Evolutionary conservation across 2,113 vertebrate genomes (phyloP).

Genomic region (Herpailurus yagouaroundi): DNA sequence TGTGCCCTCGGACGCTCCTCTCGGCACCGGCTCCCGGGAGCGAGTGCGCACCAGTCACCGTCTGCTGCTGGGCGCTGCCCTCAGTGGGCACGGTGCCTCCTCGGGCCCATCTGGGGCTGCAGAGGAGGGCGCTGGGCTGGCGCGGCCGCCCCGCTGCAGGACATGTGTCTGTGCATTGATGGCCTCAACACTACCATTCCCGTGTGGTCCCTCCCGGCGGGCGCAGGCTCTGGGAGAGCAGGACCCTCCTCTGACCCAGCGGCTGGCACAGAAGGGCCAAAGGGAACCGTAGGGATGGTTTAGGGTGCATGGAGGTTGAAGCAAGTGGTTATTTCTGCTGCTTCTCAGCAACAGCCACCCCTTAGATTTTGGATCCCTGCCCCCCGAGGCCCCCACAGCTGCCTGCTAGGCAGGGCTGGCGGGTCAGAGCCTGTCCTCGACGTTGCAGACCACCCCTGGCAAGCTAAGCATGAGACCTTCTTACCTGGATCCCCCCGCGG

Average conservation of each 20-base stretch:
- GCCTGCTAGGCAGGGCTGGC: fast-evolving
- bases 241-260: not conserved
- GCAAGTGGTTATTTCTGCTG: not conserved
- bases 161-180: not conserved
- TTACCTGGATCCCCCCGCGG: no score
- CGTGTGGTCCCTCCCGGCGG: fast-evolving
- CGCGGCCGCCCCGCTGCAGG: not conserved
- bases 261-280: not conserved
- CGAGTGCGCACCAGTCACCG: fast-evolving
- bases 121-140: no score
- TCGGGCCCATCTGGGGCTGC: not conserved
- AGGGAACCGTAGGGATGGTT: not conserved
- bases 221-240: fast-evolving
- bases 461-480: not conserved
- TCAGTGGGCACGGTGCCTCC: fast-evolving
- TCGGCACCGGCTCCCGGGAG: not conserved
- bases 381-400: fast-evolving
- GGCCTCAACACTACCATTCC: not conserved
- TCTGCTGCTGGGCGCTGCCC: not conserved
- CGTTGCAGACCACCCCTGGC: not conserved
- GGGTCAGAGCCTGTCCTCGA: not conserved
- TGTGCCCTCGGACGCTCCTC: not conserved
- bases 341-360: not conserved
- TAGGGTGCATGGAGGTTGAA: not conserved
- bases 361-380: not conserved